Percentiles rank a stretch among this genome's conserved stretches.
Conservation (phyloP, 2,888 invertebrate genomes). For the Phyllotreta striolata region DNA sequence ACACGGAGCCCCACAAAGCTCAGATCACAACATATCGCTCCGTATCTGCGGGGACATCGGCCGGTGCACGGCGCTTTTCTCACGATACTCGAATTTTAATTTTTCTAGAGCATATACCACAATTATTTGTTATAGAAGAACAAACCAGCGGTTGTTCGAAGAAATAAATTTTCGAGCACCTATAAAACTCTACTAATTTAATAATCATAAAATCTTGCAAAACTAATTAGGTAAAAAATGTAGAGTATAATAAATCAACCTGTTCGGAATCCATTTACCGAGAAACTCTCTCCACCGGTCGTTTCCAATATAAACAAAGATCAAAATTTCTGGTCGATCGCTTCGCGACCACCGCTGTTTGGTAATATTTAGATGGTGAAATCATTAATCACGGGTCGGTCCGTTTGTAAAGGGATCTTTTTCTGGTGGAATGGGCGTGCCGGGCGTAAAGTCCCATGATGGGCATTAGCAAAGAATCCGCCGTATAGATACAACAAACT, state of each 20-base stretch:
- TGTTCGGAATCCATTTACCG: conserved; percentile 7
- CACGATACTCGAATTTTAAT: conserved; percentile 43
- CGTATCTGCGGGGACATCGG: conserved; percentile 45
- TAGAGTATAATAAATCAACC: conserved; percentile 6
- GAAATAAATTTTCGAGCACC: no score
- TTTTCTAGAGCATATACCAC: no score
- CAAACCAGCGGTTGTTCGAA: no score
- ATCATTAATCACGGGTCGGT: conserved; percentile 41
- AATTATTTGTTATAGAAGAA: no score
- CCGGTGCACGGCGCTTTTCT: conserved; percentile 42
- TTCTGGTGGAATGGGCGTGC: conserved; percentile 35
- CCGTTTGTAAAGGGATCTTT: conserved; percentile 33
- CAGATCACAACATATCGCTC: conserved; percentile 45
- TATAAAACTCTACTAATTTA: no score
- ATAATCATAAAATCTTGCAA: no score
- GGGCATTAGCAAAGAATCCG: conserved; percentile 32
- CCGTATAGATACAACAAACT: conserved; percentile 37
- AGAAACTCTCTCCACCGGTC: conserved; percentile 13
- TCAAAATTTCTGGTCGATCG: conserved; percentile 24
- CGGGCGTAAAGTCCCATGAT: conserved; percentile 32
- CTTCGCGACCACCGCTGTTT: conserved; percentile 38
- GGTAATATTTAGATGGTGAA: conserved; percentile 42
- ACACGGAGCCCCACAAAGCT: conserved; percentile 45
- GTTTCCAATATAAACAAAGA: conserved; percentile 32
- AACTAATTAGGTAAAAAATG: background rate